Percentiles rank a stretch among this genome's conserved stretches.
Conservation (phyloP, 1,140 invertebrate species). For the Cotesia glomerata region DNA sequence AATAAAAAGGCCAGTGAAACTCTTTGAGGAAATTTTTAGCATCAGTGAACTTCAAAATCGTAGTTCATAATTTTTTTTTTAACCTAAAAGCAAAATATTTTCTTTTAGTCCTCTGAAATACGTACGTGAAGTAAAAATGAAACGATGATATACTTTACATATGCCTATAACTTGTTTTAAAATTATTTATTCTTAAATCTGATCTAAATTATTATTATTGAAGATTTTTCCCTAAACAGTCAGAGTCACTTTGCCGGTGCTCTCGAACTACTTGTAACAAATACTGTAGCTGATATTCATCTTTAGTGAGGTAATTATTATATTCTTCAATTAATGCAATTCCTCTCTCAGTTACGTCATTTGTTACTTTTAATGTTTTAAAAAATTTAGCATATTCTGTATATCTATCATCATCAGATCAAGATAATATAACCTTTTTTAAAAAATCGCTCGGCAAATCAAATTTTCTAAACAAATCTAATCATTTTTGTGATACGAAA, state of each 20-base stretch:
- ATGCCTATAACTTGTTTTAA: no score
- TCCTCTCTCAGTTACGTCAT: not conserved
- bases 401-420: not conserved
- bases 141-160: no score
- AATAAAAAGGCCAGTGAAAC: no score
- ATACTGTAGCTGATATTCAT: not conserved
- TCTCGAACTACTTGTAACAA: constrained; percentile 1
- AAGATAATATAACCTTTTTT: not conserved
- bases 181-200: no score
- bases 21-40: no score
- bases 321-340: constrained; percentile 7
- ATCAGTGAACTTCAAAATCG: no score
- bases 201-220: not conserved
- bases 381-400: not conserved
- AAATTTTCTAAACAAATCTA: not conserved
- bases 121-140: no score
- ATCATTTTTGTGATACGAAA: not conserved
- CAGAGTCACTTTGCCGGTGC: not conserved
- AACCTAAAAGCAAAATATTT: no score
- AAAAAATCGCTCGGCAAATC: not conserved
- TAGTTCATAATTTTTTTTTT: no score
- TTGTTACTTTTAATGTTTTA: not conserved
- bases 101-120: no score
- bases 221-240: not conserved
- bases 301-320: not conserved